Percentiles rank a stretch among this genome's conserved stretches.
phyloP scores from a whole-genome alignment of 2,797 vertebrate species.

The Pangasius mekongensis region DNA sequence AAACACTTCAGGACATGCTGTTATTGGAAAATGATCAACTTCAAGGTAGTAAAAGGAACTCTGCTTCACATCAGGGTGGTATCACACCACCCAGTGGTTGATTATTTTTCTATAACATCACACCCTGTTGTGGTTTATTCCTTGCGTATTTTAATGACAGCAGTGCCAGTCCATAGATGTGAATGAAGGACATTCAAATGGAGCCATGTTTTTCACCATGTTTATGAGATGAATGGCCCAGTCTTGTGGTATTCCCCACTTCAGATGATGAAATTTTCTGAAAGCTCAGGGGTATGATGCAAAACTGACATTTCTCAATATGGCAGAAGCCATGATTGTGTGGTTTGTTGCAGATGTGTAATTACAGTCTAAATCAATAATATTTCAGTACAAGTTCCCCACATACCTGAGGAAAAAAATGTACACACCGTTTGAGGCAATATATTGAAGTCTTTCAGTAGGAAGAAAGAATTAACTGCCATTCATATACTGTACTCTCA shows the following conservation, averaged over 20 bases:
- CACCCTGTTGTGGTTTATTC: neutral
- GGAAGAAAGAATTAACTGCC: neutral
- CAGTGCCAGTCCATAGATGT: neutral
- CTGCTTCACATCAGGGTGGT: neutral
- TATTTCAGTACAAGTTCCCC: neutral
- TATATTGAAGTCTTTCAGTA: neutral
- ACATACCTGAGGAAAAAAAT: neutral
- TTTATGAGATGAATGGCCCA: neutral
- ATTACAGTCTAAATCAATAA: conserved; percentile 10
- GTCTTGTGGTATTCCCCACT: neutral
- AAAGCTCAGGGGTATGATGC: neutral
- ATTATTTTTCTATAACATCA: neutral
- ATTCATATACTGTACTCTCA: neutral
- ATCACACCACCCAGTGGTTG: too few species aligned
- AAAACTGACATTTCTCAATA: neutral
- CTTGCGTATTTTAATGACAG: neutral
- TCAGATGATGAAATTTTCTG: conserved; percentile 12
- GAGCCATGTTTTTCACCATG: neutral
- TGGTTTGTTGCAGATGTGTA: neutral
- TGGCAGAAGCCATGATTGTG: neutral
- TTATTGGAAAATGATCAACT: neutral
- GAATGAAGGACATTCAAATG: neutral
- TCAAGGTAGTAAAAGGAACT: neutral
- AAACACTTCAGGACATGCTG: neutral
- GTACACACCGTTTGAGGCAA: neutral